Evolutionary conservation across 2,797 vertebrate genomes (phyloP), one percentile per base, ranked within the genome.

Genomic region (Phataginus tricuspis): DNA sequence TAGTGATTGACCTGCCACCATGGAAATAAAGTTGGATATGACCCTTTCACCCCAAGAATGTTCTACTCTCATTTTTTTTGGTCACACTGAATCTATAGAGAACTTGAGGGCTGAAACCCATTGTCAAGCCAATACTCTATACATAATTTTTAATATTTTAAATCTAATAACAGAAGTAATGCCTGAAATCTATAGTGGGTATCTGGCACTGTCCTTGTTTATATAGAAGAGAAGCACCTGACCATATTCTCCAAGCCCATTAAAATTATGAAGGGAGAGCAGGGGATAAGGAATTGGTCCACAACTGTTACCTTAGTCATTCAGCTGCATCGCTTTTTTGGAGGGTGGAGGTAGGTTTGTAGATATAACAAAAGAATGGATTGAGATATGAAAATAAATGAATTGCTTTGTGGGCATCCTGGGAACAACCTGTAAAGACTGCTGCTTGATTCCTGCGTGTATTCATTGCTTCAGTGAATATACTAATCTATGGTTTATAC

Each of bases 401-500:
- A 93, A 75, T 5, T 37, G 7, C 25, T 82, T 78, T 95, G 19
- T 92, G 86, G 9, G 45, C 10, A 77, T 90, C 23, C 27, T 90
- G 80, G 1, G 45, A 72, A 86, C 25, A 75, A 84, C 27, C 29
- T 77, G n/a, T 59, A 4, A 96, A 84, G 82, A 6, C 8, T 74
- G 45, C 21, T 90, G 72, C 27, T 74, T 95, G 59, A 29, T 66
- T 92, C 34, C 25, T 63, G 94, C 61, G 92, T 90, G 68, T 86
- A 77, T 95, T 75, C 90, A 66, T 85, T 95, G 13, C 34, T 89
- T 84, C 39, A 72, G 45, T 74, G 27, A 49, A 91, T 94, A 91
- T 86, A 71, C 34, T 82, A 9, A 2, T 90, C 42, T 91, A 16
- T 57, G 89, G 51, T 95, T 97, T 98, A 89, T 11, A 96, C 66